Percentiles rank a stretch among this genome's conserved stretches.
These are phyloP conservation scores for Notocelia uddmanniana DNA, from an alignment of 2,888 invertebrate genomes.

Conservation along the genomic window DNA sequence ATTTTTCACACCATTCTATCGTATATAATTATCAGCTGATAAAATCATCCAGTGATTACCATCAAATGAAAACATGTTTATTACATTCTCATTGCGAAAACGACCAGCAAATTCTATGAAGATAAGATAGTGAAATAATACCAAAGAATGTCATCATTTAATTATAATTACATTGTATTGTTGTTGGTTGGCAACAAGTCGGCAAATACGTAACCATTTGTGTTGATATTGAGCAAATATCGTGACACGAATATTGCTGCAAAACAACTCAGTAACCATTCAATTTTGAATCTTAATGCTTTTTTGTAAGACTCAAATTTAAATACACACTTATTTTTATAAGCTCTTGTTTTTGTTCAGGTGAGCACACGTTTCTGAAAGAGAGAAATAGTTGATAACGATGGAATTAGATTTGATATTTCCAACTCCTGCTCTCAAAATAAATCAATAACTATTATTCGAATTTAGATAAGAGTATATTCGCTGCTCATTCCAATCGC, in stretches of 20 bases:
- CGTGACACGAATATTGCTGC: neutral
- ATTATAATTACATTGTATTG: neutral
- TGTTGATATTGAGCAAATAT: slow-evolving; percentile 26
- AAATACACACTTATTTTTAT: neutral
- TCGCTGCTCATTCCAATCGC: too few species aligned
- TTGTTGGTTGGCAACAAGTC: slow-evolving; percentile 20
- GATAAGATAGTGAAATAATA: slow-evolving; percentile 22
- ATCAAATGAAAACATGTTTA: slow-evolving; percentile 26
- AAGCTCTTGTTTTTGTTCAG: neutral
- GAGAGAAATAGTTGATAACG: neutral
- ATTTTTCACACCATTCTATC: neutral
- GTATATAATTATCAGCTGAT: neutral
- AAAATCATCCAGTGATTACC: neutral
- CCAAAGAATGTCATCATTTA: neutral
- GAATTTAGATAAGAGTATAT: too few species aligned
- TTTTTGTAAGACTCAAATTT: neutral
- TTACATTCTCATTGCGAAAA: neutral
- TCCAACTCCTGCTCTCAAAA: too few species aligned
- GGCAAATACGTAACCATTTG: slow-evolving; percentile 23
- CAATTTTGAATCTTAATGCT: neutral
- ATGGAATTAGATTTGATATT: too few species aligned
- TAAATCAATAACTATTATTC: too few species aligned
- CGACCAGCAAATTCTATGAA: slow-evolving; percentile 4
- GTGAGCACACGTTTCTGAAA: neutral
- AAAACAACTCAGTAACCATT: neutral